Evolutionary conservation across 2,113 vertebrate species (phyloP).

Genomic region (Taxidea taxus): DNA sequence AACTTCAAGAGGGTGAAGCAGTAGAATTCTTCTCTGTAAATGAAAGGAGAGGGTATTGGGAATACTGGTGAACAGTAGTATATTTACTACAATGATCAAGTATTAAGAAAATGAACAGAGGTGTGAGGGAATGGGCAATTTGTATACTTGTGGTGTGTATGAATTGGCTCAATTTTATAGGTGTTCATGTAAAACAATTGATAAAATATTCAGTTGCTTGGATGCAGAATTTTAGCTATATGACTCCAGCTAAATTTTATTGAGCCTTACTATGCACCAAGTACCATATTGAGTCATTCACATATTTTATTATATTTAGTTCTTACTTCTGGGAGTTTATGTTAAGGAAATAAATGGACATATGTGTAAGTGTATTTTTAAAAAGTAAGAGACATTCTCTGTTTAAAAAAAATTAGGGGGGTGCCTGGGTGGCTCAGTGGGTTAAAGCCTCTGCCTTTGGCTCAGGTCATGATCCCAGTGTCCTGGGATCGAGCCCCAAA

Average conservation of each 20-base stretch:
- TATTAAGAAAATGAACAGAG: not conserved
- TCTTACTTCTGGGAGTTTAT: not conserved
- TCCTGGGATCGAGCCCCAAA: too few relatives aligned
- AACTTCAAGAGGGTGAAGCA: not conserved
- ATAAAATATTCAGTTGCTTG: not conserved
- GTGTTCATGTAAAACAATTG: not conserved
- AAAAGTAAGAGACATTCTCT: not conserved
- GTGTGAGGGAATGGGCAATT: not conserved
- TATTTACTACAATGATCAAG: not conserved
- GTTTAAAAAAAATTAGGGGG: too few relatives aligned
- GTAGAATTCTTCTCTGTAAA: accelerated
- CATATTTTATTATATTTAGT: not conserved
- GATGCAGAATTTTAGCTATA: not conserved
- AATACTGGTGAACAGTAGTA: not conserved
- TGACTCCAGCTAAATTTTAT: not conserved
- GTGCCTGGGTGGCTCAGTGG: too few relatives aligned
- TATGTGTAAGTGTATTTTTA: not conserved
- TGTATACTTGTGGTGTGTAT: not conserved
- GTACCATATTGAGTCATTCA: not conserved
- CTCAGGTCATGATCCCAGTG: too few relatives aligned
- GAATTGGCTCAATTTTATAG: not conserved
- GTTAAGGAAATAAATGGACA: not conserved
- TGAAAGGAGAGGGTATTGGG: not conserved
- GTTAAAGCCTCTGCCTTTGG: too few relatives aligned
- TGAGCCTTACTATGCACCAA: not conserved